Conservation (phyloP, 2,113 vertebrate genomes). For the Rhineura floridana region DNA sequence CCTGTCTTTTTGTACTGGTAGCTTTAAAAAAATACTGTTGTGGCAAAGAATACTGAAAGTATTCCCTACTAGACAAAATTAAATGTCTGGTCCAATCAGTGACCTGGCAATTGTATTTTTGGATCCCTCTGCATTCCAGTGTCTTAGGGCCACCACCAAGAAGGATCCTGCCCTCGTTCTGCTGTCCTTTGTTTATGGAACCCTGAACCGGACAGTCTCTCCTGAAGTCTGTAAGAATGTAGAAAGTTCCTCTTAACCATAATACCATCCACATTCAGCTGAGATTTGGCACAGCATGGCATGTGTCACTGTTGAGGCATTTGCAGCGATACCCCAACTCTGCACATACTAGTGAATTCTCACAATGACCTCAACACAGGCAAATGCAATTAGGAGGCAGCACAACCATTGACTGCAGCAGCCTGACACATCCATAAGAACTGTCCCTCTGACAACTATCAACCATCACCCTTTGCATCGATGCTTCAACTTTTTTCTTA, state of each 20-base stretch:
- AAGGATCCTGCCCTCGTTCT: background rate
- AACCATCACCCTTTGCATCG: background rate
- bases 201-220: background rate
- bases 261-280: background rate
- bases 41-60: too few relatives aligned
- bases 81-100: background rate
- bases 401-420: background rate
- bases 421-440: background rate
- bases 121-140: background rate
- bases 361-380: background rate
- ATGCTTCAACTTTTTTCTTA: conserved; percentile 2
- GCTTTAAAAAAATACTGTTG: background rate
- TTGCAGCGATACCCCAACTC: background rate
- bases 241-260: conserved; percentile 19
- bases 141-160: background rate
- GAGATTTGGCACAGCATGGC: background rate
- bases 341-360: background rate
- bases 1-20: background rate
- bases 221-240: background rate
- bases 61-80: background rate
- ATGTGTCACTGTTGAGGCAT: background rate
- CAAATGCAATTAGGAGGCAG: background rate
- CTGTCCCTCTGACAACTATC: background rate
- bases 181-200: background rate
- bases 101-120: background rate